A percentile compares a stretch with the other conserved stretches of the same genome.
These are phyloP conservation scores for Lagorchestes hirsutus DNA, from an alignment of 2,797 vertebrate genomes.

Conservation along the genomic window DNA sequence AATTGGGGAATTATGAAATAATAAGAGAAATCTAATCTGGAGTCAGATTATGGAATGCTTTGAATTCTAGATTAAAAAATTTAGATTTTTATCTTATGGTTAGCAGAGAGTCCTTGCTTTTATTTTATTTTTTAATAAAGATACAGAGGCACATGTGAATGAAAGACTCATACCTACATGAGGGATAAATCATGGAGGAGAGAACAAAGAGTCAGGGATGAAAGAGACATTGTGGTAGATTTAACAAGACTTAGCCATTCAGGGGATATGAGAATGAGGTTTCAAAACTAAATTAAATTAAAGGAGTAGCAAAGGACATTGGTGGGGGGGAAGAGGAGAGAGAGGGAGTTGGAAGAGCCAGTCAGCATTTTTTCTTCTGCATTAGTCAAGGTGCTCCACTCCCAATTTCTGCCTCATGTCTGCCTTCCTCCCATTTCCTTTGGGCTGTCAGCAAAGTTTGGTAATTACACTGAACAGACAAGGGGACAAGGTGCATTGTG, in stretches of 20 bases:
- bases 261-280: not conserved
- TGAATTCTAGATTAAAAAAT: not conserved
- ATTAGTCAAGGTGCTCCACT: constrained; percentile 26
- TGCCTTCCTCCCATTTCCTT: constrained; percentile 32
- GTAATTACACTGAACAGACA: constrained; percentile 14
- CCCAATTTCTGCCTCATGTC: not conserved
- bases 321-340: not conserved
- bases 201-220: not conserved
- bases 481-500: not conserved
- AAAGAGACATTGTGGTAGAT: not conserved
- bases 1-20: not conserved
- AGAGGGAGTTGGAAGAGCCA: not conserved
- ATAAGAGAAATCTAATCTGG: not conserved
- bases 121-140: constrained; percentile 31
- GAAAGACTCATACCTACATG: not conserved
- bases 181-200: not conserved
- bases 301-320: not conserved
- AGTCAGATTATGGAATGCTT: not conserved
- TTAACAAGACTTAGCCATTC: not conserved
- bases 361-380: not conserved
- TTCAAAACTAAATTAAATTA: not conserved
- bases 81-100: not conserved
- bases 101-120: not conserved
- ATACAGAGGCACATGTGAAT: not conserved
- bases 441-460: constrained; percentile 55